A percentile compares a stretch with the other conserved stretches of the same genome.
These are phyloP conservation scores for Rynchops niger DNA, from an alignment of 2,113 vertebrate genomes.

Conservation along the genomic window DNA sequence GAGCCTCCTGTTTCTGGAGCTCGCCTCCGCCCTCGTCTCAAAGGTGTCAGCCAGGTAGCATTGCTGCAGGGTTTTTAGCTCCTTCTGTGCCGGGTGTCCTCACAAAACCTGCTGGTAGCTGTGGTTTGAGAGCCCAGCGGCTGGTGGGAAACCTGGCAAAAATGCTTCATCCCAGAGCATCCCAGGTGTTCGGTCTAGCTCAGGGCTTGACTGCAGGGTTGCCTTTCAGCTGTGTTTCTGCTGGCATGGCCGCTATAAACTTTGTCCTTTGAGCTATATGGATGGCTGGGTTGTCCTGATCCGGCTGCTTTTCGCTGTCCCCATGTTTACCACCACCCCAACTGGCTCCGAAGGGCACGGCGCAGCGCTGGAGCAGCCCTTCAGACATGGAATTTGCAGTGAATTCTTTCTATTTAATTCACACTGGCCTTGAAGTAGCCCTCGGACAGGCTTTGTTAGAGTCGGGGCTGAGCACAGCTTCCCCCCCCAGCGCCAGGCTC, in stretches of 20 bases:
- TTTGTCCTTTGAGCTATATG: neutral
- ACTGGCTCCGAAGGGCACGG: neutral
- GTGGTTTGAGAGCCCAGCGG: neutral
- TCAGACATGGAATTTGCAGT: neutral
- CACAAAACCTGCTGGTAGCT: neutral
- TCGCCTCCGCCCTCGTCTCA: neutral
- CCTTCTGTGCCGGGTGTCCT: neutral
- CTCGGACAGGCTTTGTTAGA: neutral
- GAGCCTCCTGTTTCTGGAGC: neutral
- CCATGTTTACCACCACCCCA: rapidly evolving
- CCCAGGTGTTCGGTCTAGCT: neutral
- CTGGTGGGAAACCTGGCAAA: neutral
- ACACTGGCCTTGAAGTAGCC: neutral
- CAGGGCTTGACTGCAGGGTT: neutral
- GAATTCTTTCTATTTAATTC: neutral
- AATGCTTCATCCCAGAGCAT: neutral
- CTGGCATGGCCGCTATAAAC: rapidly evolving
- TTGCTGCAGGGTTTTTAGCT: neutral
- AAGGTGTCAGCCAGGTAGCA: neutral
- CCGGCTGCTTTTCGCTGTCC: neutral
- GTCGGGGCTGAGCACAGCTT: neutral
- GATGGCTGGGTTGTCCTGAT: neutral
- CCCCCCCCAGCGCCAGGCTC: rapidly evolving
- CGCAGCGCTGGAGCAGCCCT: neutral
- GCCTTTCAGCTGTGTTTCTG: neutral